Base-by-base conservation (phyloP, 2,888 invertebrate species). In the Dasysyrphus albostriatus region DNA sequence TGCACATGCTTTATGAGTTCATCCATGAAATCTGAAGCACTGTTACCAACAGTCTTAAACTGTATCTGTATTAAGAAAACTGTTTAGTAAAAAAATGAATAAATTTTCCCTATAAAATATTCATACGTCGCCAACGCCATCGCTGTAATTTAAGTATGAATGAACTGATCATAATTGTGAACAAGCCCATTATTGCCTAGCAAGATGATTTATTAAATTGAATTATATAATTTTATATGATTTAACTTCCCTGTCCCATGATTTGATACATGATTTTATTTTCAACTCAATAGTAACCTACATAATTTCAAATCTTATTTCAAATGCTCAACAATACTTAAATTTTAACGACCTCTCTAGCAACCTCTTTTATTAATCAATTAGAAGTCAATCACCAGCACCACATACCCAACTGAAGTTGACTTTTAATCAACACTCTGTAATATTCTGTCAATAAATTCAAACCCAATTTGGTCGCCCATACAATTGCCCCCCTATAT, bases 381-480 rank as follows among this genome's bases (percentile, higher is more conserved):
- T 34, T 42, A 29, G 63, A 32, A 34, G 47, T 72, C 63, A 44
- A 32, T 16, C 49, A 61, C 19, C 19, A 32, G 14, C 49, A 61
- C 19, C 19, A 54, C 14, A 34, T 6, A 9, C 29, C 34, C 51
- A 75, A 81, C 69, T 79, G 56, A 47, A 54, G 54, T 75, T 81
- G 69, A 75, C 74, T 69, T 59, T 19, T 39, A 51, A 44, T 47
- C 39, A 69, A 74, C 80, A 16, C 37, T 37, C 14, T 59, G 34
- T 56, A 72, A 63, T 63, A 29, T 76, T 51, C 29, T 39, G 39
- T 61, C 65, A 51, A 65, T 63, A 67, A 61, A 73, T 44, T 42
- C 51, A 19, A 56, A 54, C 58, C 37, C 54, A 32, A 34, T 69
- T 69, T 34, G 24, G 61, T 61, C 47, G 24, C 1, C 6, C 47